Conservation (phyloP, 35 echinoderm and acorn worm species). For the Lytechinus variegatus region DNA sequence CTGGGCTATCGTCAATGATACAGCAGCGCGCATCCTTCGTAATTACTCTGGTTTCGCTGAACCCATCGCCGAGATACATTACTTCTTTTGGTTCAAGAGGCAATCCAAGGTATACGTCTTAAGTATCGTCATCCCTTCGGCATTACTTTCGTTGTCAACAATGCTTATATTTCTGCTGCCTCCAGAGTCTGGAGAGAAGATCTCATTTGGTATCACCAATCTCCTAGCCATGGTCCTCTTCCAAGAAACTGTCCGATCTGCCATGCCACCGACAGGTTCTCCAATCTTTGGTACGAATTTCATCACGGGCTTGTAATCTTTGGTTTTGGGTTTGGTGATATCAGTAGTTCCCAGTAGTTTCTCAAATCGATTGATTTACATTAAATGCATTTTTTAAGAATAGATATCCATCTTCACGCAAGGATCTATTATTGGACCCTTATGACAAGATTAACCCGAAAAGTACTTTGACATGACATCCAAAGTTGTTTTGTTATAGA, state of each 20-base stretch:
- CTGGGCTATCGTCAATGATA: neutral
- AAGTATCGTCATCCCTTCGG: slow-evolving; percentile 70
- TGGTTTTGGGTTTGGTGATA: too few species aligned
- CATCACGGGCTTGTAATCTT: too few species aligned
- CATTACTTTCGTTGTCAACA: slow-evolving; percentile 67
- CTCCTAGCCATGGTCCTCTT: slow-evolving; percentile 75
- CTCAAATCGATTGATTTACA: too few species aligned
- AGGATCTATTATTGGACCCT: too few species aligned
- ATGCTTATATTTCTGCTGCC: slow-evolving; percentile 61
- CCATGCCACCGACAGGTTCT: slow-evolving; percentile 65
- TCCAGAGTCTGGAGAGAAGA: slow-evolving; percentile 30
- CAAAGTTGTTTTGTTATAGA: too few species aligned
- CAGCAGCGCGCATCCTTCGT: neutral
- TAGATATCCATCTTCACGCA: too few species aligned
- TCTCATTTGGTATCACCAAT: slow-evolving; percentile 31
- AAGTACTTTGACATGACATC: too few species aligned
- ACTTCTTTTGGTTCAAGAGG: slow-evolving; percentile 39
- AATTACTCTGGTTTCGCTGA: neutral
- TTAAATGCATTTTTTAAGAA: too few species aligned
- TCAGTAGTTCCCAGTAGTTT: too few species aligned
- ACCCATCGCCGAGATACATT: slow-evolving; percentile 15
- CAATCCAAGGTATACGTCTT: slow-evolving; percentile 48
- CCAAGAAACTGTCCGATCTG: slow-evolving; percentile 62
- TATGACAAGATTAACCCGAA: too few species aligned
- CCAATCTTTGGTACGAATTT: slow-evolving; percentile 64